phyloP scores from a whole-genome alignment of 2,113 vertebrate species.

The Sylvietta virens region DNA sequence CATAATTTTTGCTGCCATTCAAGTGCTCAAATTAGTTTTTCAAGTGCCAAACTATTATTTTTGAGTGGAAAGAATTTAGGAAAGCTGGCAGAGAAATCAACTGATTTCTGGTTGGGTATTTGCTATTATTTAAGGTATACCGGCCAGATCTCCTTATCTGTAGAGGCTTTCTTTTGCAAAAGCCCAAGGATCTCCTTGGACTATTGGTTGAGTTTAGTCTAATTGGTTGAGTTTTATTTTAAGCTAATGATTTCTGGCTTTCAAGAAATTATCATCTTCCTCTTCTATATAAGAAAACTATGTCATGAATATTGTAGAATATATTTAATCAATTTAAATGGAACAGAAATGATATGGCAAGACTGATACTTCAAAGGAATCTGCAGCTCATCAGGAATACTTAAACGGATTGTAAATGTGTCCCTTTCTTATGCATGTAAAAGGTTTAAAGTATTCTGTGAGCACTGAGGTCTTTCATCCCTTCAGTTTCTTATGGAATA shows the following conservation, averaged over 20 bases:
- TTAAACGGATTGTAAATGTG: conserved; percentile 26
- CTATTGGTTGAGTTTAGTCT: neutral
- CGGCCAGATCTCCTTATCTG: neutral
- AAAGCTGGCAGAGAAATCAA: neutral
- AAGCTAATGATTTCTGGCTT: neutral
- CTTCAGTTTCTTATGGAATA: conserved; percentile 23
- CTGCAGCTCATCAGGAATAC: neutral
- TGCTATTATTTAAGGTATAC: neutral
- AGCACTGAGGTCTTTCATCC: neutral
- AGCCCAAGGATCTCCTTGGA: neutral
- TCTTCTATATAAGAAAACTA: neutral
- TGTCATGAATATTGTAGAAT: neutral
- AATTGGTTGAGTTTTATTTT: neutral
- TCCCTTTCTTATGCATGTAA: neutral
- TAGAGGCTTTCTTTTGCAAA: neutral
- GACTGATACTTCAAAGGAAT: conserved; percentile 3
- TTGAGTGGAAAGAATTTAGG: neutral
- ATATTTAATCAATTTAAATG: neutral
- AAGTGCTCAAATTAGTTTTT: neutral
- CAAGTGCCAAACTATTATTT: neutral
- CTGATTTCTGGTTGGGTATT: neutral
- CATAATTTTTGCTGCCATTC: neutral
- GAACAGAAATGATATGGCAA: neutral
- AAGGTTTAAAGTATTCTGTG: neutral
- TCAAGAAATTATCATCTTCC: neutral